Base-by-base conservation (phyloP, 2,797 vertebrate genomes). In the Zenarchopterus dispar region DNA sequence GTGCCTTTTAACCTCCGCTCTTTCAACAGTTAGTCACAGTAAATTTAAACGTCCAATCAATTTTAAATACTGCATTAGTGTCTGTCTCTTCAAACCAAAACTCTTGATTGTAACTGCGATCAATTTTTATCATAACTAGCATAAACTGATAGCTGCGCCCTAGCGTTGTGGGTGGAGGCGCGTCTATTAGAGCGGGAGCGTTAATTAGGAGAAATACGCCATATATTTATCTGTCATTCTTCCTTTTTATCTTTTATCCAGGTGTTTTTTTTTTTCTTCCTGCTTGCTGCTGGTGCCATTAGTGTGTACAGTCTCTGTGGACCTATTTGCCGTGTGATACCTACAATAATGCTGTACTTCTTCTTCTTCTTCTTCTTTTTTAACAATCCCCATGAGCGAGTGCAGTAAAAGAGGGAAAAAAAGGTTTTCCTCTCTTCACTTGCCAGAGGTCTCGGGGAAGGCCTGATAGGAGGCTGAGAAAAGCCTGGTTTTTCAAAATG, bases 271-370 rank as follows among this genome's bases (percentile, higher is more conserved):
- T 17, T 17, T 19, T 73, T 77, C 70, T 66, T 70, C 51, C 73
- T 69, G 48, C 71, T 77, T 65, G 56, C 45, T 74, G 65, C 70
- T 52, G 19, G 8, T 51, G 58, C 70, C 71, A 80, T 84, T 75
- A 74, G 48, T 56, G 51, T 42, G n/a, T 42, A n/a, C 51, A 0
- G 72, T 70, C 70, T 73, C 73, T 15, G 11, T 22, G 61, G 79
- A 75, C 67, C 66, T 57, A 57, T 82, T 74, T 67, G 76, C 55
- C 1, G 42, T 58, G 49, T 76, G 62, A 73, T 74, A 67, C 66
- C 67, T 22, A 73, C 28, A 57, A 70, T 80, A 81, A 77, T 80
- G 79, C 72, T 45, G 52, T 73, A 75, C 66, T n/a, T n/a, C n/a
- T n/a, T n/a, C n/a, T n/a, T n/a, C n/a, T n/a, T n/a, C n/a, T n/a